Percentiles rank a stretch among this genome's conserved stretches.
Evolutionary conservation across 2,113 vertebrate genomes (phyloP).

Genomic region (Parotia lawesii): DNA sequence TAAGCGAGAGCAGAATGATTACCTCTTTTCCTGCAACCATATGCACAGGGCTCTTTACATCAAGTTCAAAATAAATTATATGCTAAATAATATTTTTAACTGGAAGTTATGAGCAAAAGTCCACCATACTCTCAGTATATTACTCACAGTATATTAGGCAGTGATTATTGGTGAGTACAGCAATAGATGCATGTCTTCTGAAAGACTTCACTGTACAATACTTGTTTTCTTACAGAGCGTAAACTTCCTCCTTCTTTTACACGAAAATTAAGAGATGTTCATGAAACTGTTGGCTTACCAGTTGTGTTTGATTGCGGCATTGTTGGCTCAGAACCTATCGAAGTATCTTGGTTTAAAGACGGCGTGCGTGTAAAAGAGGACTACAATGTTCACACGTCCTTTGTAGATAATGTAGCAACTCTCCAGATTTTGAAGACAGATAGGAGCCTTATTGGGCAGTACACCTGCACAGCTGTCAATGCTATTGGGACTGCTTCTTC

Average conservation of each 20-base stretch:
- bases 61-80: neutral
- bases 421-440: slow-evolving; percentile 83
- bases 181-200: neutral
- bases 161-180: neutral
- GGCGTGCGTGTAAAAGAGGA: slow-evolving; percentile 75
- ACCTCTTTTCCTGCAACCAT: neutral
- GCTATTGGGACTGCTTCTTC: slow-evolving; percentile 90
- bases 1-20: neutral
- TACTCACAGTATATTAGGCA: neutral
- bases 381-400: slow-evolving; percentile 81
- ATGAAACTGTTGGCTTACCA: slow-evolving; percentile 84
- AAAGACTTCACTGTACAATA: neutral
- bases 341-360: slow-evolving; percentile 92
- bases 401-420: slow-evolving; percentile 86
- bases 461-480: slow-evolving; percentile 91
- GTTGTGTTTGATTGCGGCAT: slow-evolving; percentile 89
- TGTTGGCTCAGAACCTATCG: slow-evolving; percentile 88
- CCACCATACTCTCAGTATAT: neutral
- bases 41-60: neutral
- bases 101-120: neutral
- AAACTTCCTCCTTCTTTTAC: slow-evolving; percentile 93
- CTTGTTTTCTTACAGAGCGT: slow-evolving; percentile 81
- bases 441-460: slow-evolving; percentile 87
- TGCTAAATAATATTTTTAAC: neutral
- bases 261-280: slow-evolving; percentile 89